Conservation (phyloP, 2,797 vertebrate species). For the Xenops minutus region DNA sequence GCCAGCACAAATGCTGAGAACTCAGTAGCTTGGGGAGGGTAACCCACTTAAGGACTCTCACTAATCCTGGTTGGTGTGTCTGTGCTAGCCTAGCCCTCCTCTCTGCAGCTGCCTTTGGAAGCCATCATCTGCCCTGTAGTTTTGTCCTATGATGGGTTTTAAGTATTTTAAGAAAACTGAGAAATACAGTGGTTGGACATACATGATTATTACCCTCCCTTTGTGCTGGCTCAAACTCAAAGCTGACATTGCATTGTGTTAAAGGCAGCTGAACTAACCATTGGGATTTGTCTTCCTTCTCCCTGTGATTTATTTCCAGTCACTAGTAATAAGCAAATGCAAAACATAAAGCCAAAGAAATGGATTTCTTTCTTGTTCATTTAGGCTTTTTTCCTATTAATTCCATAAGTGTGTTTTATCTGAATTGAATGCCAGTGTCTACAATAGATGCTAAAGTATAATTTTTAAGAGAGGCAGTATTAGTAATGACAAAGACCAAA, state of each 20-base stretch:
- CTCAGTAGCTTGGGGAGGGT: neutral
- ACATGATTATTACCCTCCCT: neutral
- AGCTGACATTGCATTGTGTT: neutral
- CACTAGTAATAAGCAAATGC: neutral
- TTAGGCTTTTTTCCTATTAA: neutral
- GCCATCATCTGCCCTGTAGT: neutral
- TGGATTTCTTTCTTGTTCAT: neutral
- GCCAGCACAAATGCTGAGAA: neutral
- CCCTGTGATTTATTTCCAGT: neutral
- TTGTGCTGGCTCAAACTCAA: neutral
- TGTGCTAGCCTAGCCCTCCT: neutral
- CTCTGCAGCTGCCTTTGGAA: constrained; percentile 8
- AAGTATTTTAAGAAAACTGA: constrained; percentile 51
- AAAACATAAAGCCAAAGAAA: neutral
- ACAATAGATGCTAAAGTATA: neutral
- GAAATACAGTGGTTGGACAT: neutral
- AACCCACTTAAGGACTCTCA: neutral
- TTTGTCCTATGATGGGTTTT: constrained; percentile 15
- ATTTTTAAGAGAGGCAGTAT: neutral
- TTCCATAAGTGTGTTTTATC: neutral
- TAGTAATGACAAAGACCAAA: neutral
- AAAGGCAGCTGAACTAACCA: neutral
- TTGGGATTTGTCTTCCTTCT: neutral
- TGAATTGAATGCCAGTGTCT: neutral
- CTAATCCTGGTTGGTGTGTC: neutral